These are phyloP conservation scores for Ptyas mucosa DNA, from an alignment of 2,113 vertebrate genomes.

Conservation along the genomic window DNA sequence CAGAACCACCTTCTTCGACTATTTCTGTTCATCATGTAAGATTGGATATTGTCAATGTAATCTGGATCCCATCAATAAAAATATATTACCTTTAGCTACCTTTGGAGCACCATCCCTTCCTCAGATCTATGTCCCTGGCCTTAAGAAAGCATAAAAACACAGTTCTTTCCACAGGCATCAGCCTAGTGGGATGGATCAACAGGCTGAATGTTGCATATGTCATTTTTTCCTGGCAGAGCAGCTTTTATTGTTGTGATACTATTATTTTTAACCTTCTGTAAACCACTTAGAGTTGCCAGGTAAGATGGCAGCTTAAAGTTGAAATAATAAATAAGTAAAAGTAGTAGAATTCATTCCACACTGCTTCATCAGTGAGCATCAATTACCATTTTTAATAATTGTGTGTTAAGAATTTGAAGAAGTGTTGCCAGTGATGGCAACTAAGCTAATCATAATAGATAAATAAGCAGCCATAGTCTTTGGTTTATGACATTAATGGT, in stretches of 20 bases:
- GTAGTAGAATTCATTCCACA: neutral
- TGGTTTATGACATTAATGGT: neutral
- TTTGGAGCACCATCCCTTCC: neutral
- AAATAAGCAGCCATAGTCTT: neutral
- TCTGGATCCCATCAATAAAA: neutral
- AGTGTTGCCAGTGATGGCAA: rapidly evolving
- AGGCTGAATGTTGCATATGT: neutral
- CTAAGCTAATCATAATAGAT: neutral
- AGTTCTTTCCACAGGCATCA: neutral
- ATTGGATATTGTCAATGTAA: neutral
- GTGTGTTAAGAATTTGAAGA: neutral
- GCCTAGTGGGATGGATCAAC: neutral
- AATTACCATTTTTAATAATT: neutral
- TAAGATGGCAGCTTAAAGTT: neutral
- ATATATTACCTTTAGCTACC: neutral
- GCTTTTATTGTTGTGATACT: neutral
- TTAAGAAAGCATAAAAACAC: neutral
- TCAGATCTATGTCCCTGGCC: neutral
- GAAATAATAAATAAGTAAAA: neutral
- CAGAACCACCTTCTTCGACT: neutral
- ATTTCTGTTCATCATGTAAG: neutral
- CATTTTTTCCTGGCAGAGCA: neutral
- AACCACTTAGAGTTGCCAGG: neutral
- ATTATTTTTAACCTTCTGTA: neutral
- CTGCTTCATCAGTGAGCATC: neutral